Base-by-base conservation (phyloP, 2,888 invertebrate species). In the Brachypalpus laphriformis region DNA sequence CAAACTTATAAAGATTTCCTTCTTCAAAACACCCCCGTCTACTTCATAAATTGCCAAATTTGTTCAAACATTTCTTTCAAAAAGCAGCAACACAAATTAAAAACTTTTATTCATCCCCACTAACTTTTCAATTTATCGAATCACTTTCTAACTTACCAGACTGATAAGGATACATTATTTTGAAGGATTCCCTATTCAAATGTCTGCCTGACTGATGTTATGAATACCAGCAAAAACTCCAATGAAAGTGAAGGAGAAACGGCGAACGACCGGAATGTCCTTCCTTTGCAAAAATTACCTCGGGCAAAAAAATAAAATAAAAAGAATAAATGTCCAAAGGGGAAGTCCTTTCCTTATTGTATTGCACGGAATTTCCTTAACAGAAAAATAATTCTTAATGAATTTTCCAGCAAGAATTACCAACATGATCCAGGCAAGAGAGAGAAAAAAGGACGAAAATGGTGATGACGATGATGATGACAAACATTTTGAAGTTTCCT, bases 331-430 rank as follows among this genome's bases (percentile, higher is more conserved):
- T 40, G 81, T 71, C 76, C 82, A 65, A 63, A 54, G 63, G 66
- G 76, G 54, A 81, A 59, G 65, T 71, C 71, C 82, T 66, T 74
- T 74, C 28, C 82, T 40, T 68, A 59, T 74, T 83, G 75, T 78
- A 61, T 68, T 49, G 49, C 20, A 20, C 16, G 49, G 49, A 40
- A 68, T 59, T 76, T 68, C 66, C 66, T 59, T 51, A 25, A 42
- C 14, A 57, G 3, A 59, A 65, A 31, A 11, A 57, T 57, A 42
- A 75, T 76, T 72, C 71, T 78, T 71, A 65, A 71, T 78, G 63
- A 65, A 57, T 78, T 78, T 71, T 51, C 47, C 61, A 34, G 5
- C 37, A 20, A 54, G 25, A 42, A 18, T 9, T 8, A 8, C 18
- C 22, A 51, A 42, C 47, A 51, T n/a, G 49, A 47, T n/a, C 20